phyloP scores from a whole-genome alignment of 1,140 invertebrate species.

The Dreissena polymorpha region DNA sequence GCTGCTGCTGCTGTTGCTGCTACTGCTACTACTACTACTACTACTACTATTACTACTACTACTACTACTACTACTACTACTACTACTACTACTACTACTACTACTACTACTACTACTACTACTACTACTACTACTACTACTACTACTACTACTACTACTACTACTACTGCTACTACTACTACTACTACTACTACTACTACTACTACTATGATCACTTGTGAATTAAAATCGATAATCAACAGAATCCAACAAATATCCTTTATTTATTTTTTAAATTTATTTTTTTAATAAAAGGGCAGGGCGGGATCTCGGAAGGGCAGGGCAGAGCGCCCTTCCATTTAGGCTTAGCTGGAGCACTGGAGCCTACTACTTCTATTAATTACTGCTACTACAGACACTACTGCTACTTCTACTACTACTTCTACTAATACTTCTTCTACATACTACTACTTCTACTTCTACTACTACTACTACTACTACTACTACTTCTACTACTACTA shows the following conservation, averaged over 20 bases:
- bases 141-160: too few species aligned
- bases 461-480: constrained; percentile 11
- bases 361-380: not conserved
- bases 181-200: constrained; percentile 2
- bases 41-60: not conserved
- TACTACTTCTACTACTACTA: not conserved
- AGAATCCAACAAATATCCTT: too few species aligned
- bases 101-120: not conserved
- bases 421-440: too few species aligned
- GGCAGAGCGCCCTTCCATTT: too few species aligned
- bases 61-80: constrained; percentile 9
- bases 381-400: too few species aligned
- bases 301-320: too few species aligned
- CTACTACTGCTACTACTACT: not conserved
- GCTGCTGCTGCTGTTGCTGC: constrained; percentile 9
- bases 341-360: not conserved
- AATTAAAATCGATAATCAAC: too few species aligned
- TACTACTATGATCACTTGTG: not conserved
- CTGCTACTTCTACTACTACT: too few species aligned
- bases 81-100: constrained; percentile 3
- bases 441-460: constrained; percentile 1
- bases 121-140: constrained; percentile 1
- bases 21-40: constrained; percentile 7
- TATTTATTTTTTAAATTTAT: too few species aligned
- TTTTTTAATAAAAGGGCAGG: too few species aligned